Evolutionary conservation across 2,888 invertebrate genomes (phyloP).

Genomic region (Drosophila leonis): DNA sequence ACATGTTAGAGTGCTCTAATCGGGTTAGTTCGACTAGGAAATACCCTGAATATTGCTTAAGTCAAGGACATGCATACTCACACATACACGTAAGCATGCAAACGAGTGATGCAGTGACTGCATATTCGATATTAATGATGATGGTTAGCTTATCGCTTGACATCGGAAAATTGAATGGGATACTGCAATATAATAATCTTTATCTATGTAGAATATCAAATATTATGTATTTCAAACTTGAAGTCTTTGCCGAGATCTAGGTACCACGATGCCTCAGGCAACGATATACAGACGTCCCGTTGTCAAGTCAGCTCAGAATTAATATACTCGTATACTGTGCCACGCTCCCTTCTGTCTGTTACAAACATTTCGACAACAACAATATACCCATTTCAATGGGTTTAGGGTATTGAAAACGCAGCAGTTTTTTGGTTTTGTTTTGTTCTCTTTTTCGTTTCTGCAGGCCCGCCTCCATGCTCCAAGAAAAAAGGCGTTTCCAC

Average conservation of each 20-base stretch:
- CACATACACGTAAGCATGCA: no score
- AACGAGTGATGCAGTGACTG: no score
- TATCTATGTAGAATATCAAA: no score
- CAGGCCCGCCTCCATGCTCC: background rate
- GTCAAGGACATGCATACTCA: no score
- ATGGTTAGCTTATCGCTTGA: no score
- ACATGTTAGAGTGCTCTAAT: background rate
- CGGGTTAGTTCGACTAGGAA: background rate
- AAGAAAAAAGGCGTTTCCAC: slow-evolving; percentile 37
- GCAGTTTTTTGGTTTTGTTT: slow-evolving; percentile 15
- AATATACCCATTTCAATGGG: background rate
- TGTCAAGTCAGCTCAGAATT: background rate
- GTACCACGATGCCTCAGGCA: no score
- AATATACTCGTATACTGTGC: background rate
- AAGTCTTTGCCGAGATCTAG: background rate
- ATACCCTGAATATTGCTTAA: background rate
- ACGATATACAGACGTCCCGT: no score
- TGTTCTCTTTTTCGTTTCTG: background rate
- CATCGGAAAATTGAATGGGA: no score
- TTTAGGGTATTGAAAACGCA: slow-evolving; percentile 8
- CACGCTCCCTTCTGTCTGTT: background rate
- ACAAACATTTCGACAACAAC: no score
- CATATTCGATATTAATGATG: no score
- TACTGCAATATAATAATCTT: no score
- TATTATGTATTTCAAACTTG: no score